A percentile compares a stretch with the other conserved stretches of the same genome.
phyloP scores from a whole-genome alignment of 2,797 vertebrate species.

The Falco concolor region DNA sequence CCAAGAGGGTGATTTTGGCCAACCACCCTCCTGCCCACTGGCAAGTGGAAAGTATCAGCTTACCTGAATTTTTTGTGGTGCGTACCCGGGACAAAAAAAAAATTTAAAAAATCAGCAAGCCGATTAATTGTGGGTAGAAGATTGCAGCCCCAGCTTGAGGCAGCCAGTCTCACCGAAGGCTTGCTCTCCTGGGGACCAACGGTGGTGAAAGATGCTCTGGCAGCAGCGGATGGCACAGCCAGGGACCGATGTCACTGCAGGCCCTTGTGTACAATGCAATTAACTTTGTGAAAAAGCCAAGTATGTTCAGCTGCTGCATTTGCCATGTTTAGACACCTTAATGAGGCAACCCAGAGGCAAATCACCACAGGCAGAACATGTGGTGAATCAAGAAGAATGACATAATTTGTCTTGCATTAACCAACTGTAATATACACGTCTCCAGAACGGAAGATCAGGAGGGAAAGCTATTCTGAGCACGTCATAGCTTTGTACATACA shows the following conservation, averaged over 20 bases:
- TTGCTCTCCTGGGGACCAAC: background rate
- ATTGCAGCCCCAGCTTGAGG: background rate
- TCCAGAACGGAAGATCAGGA: background rate
- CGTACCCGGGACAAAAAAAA: background rate
- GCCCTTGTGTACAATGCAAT: background rate
- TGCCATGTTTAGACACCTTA: conserved; percentile 61
- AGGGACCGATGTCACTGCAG: background rate
- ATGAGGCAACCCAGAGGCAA: conserved; percentile 63
- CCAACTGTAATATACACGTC: background rate
- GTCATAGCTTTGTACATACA: conserved; percentile 6
- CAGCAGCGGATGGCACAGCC: background rate
- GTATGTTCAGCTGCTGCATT: conserved; percentile 16
- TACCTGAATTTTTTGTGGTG: rapidly evolving
- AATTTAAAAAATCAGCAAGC: background rate
- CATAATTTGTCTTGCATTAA: conserved; percentile 65
- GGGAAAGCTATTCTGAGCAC: background rate
- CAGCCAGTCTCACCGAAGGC: background rate
- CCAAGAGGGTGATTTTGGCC: background rate
- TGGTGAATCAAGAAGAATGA: conserved; percentile 52
- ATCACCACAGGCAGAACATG: conserved; percentile 51
- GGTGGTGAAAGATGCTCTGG: background rate
- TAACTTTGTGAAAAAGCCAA: background rate
- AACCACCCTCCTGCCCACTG: background rate
- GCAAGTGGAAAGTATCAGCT: background rate
- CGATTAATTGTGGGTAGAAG: rapidly evolving